phyloP scores from a whole-genome alignment of 2,797 vertebrate species.

The Muscicapa comitata region DNA sequence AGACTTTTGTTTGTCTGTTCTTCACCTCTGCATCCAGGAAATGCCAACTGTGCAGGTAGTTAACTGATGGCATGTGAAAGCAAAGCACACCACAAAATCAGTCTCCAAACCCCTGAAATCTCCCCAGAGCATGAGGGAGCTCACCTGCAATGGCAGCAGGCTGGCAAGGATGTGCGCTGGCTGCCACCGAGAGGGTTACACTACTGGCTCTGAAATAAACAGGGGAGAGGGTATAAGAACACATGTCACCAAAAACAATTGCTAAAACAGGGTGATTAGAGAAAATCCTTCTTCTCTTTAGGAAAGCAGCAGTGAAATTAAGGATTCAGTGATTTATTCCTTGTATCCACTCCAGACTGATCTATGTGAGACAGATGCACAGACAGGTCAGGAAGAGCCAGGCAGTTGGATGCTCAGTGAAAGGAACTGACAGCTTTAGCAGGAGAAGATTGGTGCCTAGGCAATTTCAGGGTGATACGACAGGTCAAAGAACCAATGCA shows the following conservation, averaged over 20 bases:
- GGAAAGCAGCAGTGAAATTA: neutral
- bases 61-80: neutral
- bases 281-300: neutral
- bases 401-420: neutral
- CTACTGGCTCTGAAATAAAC: neutral
- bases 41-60: neutral
- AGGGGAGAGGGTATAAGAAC: neutral
- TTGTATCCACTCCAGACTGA: neutral
- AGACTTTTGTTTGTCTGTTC: neutral
- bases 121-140: neutral
- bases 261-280: neutral
- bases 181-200: neutral
- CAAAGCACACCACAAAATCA: neutral
- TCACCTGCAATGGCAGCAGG: neutral
- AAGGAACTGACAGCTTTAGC: neutral
- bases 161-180: neutral
- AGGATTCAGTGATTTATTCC: neutral
- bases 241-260: neutral
- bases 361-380: neutral
- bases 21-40: neutral
- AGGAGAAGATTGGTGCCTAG: neutral
- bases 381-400: neutral
- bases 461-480: neutral
- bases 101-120: accelerated
- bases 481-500: neutral